Base-by-base conservation (phyloP, 2,888 invertebrate genomes). In the Pseudanteris insignis region DNA sequence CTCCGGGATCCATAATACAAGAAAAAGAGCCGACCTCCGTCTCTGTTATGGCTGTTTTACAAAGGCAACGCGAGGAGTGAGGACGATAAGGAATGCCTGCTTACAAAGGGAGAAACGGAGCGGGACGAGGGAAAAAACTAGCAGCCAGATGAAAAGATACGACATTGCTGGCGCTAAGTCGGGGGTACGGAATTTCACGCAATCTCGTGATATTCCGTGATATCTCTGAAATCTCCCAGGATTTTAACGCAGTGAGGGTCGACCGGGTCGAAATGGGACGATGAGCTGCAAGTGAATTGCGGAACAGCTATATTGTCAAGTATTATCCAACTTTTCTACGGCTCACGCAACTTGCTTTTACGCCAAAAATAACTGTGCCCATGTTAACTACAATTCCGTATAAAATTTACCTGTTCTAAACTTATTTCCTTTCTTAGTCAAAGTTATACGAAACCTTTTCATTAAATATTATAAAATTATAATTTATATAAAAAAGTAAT, bases 181-280 rank as follows among this genome's bases (percentile, higher is more conserved):
- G 32, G 34, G 28, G 15, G 28, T 25, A 18, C 48, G 50, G 46
- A 61, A 58, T 54, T 64, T 54, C 54, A 47, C 51, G 64, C 61
- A 62, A 64, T 64, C 54, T 59, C 61, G 54, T 61, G 53, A 33
- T 54, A n/a, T n/a, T n/a, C n/a, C n/a, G n/a, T n/a, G n/a, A n/a
- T n/a, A 61, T 61, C 54, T 40, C 44, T 54, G 37, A 64, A 62
- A 62, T 64, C 61, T 51, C 51, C 12, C 1, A 54, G 50, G 61
- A 59, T 58, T 58, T 61, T 54, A 28, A 47, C 30, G 55, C 43
- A 50, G 41, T 26, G 24, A 55, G 37, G 50, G 34, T 46, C 33
- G 33, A 24, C 24, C 15, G 40, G 11, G 25, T 13, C 26, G 32
- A 48, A 53, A 40, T 30, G 11, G 47, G 55, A 46, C 51, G 46